A percentile compares a stretch with the other conserved stretches of the same genome.
phyloP scores from a whole-genome alignment of 2,113 vertebrate species.

The Aphyosemion australe region DNA sequence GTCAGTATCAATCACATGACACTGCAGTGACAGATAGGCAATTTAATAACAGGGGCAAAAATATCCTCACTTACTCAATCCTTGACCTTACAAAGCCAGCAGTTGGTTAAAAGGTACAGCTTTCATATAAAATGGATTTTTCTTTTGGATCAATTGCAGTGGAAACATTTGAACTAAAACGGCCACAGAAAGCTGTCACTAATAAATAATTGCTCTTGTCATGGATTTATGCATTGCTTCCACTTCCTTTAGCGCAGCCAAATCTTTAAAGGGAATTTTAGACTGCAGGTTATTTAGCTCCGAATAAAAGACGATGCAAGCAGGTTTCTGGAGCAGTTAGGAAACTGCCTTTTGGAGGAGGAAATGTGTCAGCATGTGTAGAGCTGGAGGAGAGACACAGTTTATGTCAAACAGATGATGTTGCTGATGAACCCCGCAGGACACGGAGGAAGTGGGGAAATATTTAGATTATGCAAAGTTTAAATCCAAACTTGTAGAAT shows the following conservation, averaged over 20 bases:
- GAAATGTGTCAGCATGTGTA: constrained; percentile 65
- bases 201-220: constrained; percentile 59
- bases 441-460: constrained; percentile 40
- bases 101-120: constrained; percentile 69
- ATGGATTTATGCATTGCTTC: constrained; percentile 44
- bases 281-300: constrained; percentile 40
- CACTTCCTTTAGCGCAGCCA: constrained; percentile 22
- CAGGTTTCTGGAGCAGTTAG: constrained; percentile 51
- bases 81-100: constrained; percentile 67
- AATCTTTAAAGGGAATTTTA: constrained; percentile 30
- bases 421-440: constrained; percentile 38
- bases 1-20: constrained; percentile 64
- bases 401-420: constrained; percentile 53
- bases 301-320: constrained; percentile 60
- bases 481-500: constrained; percentile 24
- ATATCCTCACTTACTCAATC: constrained; percentile 71
- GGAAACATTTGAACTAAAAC: constrained; percentile 62
- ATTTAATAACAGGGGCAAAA: constrained; percentile 66
- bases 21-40: constrained; percentile 67
- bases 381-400: constrained; percentile 43
- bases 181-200: constrained; percentile 51
- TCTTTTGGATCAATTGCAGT: constrained; percentile 62
- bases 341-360: constrained; percentile 67
- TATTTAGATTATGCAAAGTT: constrained; percentile 53
- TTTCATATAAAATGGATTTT: constrained; percentile 72